Conservation (phyloP, 2,888 invertebrate genomes). For the Leistus spinibarbis region DNA sequence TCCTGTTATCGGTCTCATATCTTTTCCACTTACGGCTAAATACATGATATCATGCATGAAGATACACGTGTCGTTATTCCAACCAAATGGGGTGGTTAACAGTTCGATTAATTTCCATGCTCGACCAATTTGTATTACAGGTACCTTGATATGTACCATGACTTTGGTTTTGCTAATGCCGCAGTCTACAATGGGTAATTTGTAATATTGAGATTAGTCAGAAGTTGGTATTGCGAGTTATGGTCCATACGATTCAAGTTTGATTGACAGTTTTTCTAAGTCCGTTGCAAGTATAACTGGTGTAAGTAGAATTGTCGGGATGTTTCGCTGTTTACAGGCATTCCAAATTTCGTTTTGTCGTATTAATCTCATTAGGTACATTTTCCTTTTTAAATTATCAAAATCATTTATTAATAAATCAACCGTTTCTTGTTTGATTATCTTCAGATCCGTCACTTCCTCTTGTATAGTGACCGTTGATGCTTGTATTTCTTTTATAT, state of each 20-base stretch:
- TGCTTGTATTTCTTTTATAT: background rate
- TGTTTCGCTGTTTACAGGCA: too few relatives aligned
- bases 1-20: constrained; percentile 13
- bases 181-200: constrained; percentile 28
- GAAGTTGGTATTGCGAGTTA: background rate
- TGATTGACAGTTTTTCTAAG: background rate
- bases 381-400: background rate
- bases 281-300: background rate
- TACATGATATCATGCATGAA: constrained; percentile 24
- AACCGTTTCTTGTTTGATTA: background rate
- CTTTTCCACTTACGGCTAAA: constrained; percentile 17
- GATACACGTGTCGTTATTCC: constrained; percentile 20
- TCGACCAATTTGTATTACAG: background rate
- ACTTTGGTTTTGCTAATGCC: background rate
- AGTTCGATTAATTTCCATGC: constrained; percentile 18
- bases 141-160: constrained; percentile 6
- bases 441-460: background rate
- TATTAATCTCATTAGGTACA: background rate
- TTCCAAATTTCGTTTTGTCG: background rate
- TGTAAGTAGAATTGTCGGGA: too few relatives aligned
- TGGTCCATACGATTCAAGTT: too few relatives aligned
- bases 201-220: constrained; percentile 14
- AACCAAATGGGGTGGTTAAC: constrained; percentile 23
- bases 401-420: background rate
- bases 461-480: background rate